Conservation (phyloP, 1,140 invertebrate species). For the Drosophila ogumai region DNA sequence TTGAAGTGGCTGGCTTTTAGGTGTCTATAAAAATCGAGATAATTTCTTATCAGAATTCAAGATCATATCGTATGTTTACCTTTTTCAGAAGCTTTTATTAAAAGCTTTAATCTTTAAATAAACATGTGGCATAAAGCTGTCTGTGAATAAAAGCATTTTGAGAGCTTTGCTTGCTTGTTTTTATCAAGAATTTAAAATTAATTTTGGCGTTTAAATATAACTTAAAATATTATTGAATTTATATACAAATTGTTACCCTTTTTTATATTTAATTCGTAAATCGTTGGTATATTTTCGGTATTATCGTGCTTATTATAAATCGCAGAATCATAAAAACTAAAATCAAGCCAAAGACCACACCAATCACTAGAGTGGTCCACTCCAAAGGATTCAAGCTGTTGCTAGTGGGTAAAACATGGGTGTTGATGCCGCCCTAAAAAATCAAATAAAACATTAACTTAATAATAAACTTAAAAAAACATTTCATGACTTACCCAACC, state of each 20-base stretch:
- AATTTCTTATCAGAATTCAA: slow-evolving; percentile 3
- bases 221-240: not conserved
- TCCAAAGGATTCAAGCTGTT: slow-evolving; percentile 78
- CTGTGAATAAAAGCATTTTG: not conserved
- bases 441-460: no score
- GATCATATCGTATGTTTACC: slow-evolving; percentile 2
- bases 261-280: slow-evolving; percentile 59
- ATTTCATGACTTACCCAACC: no score
- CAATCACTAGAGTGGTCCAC: slow-evolving; percentile 79
- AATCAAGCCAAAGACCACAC: slow-evolving; percentile 77
- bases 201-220: not conserved
- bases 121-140: slow-evolving; percentile 8
- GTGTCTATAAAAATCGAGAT: not conserved
- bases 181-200: not conserved
- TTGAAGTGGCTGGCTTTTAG: not conserved
- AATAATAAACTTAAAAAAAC: no score
- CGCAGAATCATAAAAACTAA: slow-evolving; percentile 75
- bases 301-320: slow-evolving; percentile 72
- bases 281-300: slow-evolving; percentile 80
- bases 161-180: slow-evolving; percentile 3
- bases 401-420: slow-evolving; percentile 73
- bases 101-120: slow-evolving; percentile 15
- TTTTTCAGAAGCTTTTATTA: not conserved
- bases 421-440: slow-evolving; percentile 75
- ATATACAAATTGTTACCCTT: not conserved